Percentiles rank a stretch among this genome's conserved stretches.
phyloP scores from a whole-genome alignment of 1,140 invertebrate species.

The Epicauta chinensis region DNA sequence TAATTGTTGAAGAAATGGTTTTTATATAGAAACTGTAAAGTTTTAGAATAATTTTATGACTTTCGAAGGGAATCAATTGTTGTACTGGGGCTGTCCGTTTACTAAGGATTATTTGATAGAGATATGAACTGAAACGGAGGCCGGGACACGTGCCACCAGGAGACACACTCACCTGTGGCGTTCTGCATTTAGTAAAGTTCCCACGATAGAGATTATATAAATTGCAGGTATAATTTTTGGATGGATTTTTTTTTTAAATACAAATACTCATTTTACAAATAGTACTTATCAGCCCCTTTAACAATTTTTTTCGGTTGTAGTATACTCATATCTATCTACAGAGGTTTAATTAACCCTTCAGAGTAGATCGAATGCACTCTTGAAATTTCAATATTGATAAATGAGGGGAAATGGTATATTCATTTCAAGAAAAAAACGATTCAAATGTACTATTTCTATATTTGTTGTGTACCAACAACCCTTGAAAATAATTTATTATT shows the following conservation, averaged over 20 bases:
- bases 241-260: conserved; percentile 1
- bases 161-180: conserved; percentile 14
- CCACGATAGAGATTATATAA: conserved; percentile 1
- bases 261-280: not conserved
- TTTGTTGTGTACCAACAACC: no score
- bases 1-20: no score
- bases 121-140: conserved; percentile 9
- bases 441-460: no score
- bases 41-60: no score
- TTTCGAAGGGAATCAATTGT: no score
- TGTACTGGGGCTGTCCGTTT: conserved; percentile 2
- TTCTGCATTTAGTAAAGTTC: conserved; percentile 3
- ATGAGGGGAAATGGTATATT: conserved; percentile 1
- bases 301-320: not conserved
- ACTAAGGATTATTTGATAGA: conserved; percentile 12
- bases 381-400: conserved; percentile 22
- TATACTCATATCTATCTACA: not conserved
- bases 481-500: no score
- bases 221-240: conserved; percentile 1
- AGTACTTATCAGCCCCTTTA: not conserved
- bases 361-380: conserved; percentile 12
- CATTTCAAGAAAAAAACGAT: no score
- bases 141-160: conserved; percentile 6
- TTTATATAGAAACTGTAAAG: no score
- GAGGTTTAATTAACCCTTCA: conserved; percentile 10